phyloP scores from a whole-genome alignment of 2,113 vertebrate genomes.

The Phalacrocorax pelagicus region DNA sequence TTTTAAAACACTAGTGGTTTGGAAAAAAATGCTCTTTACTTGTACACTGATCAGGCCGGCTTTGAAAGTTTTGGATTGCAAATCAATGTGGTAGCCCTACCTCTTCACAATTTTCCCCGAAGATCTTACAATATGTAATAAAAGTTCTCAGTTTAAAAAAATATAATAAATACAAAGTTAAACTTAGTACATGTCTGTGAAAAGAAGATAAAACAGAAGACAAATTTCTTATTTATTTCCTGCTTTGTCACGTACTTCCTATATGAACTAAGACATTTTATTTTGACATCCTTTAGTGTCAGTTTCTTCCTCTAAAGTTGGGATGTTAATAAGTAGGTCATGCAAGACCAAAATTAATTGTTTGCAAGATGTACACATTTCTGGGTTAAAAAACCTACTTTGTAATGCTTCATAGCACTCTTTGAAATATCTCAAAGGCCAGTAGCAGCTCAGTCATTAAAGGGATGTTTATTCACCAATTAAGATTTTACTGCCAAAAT shows the following conservation, averaged over 20 bases:
- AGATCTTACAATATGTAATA: neutral
- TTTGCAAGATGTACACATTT: neutral
- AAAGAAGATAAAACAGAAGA: neutral
- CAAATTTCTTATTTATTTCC: neutral
- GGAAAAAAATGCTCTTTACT: neutral
- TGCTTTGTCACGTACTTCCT: neutral
- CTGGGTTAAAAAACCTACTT: neutral
- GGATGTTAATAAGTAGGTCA: neutral
- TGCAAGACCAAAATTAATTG: neutral
- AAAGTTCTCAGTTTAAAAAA: neutral
- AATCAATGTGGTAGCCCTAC: neutral
- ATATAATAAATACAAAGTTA: neutral
- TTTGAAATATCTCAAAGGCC: neutral
- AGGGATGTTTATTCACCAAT: neutral
- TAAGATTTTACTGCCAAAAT: neutral
- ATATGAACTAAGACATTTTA: neutral
- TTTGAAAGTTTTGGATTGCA: neutral
- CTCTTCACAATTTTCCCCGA: neutral
- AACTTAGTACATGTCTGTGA: neutral
- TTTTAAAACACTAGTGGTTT: neutral
- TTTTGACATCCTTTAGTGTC: neutral
- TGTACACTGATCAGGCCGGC: neutral
- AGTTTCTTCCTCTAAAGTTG: neutral
- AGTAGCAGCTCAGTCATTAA: neutral
- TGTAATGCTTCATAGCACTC: neutral